Evolutionary conservation across 2,888 invertebrate genomes (phyloP).

Genomic region (Herminia tarsipennalis): DNA sequence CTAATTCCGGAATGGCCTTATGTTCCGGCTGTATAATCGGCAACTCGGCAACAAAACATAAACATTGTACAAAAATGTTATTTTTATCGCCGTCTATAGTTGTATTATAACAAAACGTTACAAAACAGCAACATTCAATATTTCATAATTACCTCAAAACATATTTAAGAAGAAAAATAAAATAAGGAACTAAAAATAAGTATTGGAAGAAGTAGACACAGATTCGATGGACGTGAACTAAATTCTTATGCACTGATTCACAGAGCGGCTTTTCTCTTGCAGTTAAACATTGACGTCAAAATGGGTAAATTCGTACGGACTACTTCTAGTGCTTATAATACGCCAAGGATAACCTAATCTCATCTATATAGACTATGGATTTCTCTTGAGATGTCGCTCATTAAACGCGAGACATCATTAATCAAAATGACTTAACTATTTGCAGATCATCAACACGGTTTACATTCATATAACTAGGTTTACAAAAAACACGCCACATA

Average conservation of each 20-base stretch:
- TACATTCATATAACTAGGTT: too few species aligned
- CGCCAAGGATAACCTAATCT: constrained; percentile 45
- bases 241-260: constrained; percentile 60
- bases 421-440: too few species aligned
- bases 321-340: constrained; percentile 45
- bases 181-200: too few species aligned
- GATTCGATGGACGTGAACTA: constrained; percentile 34
- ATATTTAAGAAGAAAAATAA: neutral
- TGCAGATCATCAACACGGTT: too few species aligned
- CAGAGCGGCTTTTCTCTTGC: constrained; percentile 53
- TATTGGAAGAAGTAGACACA: constrained; percentile 18
- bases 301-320: constrained; percentile 50
- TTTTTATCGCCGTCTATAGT: too few species aligned
- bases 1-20: too few species aligned
- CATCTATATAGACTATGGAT: constrained; percentile 23
- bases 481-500: too few species aligned
- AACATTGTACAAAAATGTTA: too few species aligned
- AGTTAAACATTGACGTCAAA: constrained; percentile 70
- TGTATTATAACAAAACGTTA: constrained; percentile 41
- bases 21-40: too few species aligned
- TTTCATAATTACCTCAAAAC: neutral
- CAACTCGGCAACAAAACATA: too few species aligned
- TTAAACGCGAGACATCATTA: too few species aligned
- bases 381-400: too few species aligned
- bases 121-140: constrained; percentile 27